Evolutionary conservation across 2,888 invertebrate genomes (phyloP), one percentile per base, ranked within the genome.

Genomic region (Holacanthella duospinosa): DNA sequence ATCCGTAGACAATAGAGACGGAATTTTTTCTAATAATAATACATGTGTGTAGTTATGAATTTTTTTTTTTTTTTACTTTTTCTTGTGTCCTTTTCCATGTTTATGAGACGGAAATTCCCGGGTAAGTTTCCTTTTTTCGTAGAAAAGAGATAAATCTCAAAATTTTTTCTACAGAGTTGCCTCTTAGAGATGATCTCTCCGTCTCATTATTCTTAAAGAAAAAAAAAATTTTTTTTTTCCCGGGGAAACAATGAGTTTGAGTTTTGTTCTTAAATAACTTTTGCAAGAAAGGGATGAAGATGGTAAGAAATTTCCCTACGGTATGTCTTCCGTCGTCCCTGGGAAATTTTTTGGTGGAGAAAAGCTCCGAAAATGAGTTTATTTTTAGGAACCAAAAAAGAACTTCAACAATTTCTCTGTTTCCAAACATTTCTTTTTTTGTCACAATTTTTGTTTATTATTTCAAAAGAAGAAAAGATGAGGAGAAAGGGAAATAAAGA

Each of bases 401-500:
- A 12, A 12, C 36, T 36, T 36, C 36, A 48, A 36, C 36, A 36
- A 36, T 48, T 48, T 48, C 21, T 48, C 48, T 48, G 16, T 21
- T 16, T 4, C 4, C 6, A 48, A 21, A 16, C 48, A 4, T 48
- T 48, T 9, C n/a, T 48, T 48, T 48, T 48, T 48, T 48, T 48
- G 48, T 48, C 48, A 48, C 48, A 48, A 36, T 48, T 48, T 21
- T 48, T 48, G 48, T 48, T 48, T 48, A 48, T 48, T 48, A 48
- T 48, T 48, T 48, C 48, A 48, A 21, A 48, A 48, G 48, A 48
- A 48, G 48, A 48, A 48, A 48, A 48, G 48, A 48, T 48, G 48
- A 48, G 48, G n/a, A 36, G 36, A 48, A 48, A 48, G 48, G 48
- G 48, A 48, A 48, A 48, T 48, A 48, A 48, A 48, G 48, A 48